Base-by-base conservation (phyloP, 2,797 vertebrate genomes). In the Alca torda region DNA sequence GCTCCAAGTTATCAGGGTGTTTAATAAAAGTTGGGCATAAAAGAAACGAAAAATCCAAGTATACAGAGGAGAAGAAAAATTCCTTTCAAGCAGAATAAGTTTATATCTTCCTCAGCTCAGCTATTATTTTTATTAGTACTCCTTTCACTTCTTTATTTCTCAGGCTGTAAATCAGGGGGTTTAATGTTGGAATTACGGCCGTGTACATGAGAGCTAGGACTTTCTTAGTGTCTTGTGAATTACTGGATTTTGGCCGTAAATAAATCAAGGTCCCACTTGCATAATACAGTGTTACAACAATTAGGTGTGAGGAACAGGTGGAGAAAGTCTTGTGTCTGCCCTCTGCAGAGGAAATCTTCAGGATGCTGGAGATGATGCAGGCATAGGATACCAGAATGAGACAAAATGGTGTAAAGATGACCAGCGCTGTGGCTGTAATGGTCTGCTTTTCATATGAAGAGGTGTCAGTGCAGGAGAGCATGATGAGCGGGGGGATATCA, bases 381-480 rank as follows among this genome's bases (percentile, higher is more conserved):
- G n/a, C 41, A 6, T 97, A 97, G 68, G 97, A 97, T 3, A 89
- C 63, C 46, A 97, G 45, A 43, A 97, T 97, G 70, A 97, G 84
- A 65, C 63, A 96, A 76, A 97, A 97, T 5, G 95, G 95, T 0
- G 41, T 41, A 25, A 96, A 35, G 93, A 96, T 97, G 90, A 97
- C 89, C 26, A 98, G 67, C 5, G 35, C 79, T 0, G 96, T 90
- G 23, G 95, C 88, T 4, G 79, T 77, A 39, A 96, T 8, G 20
- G 78, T 75, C 88, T 98, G 96, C 56, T 70, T 54, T 54, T 97
- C 95, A 4, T 93, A 97, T 1, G 5, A 68, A 5, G 46, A 72
- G 2, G 97, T 98, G 63, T 98, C 97, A 9, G 51, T 24, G 64
- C 97, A 98, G 14, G 96, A 61, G 8, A 98, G 96, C 39, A 41